These are phyloP conservation scores for Osedax frankpressi DNA, from an alignment of 2,888 invertebrate species.

Conservation along the genomic window DNA sequence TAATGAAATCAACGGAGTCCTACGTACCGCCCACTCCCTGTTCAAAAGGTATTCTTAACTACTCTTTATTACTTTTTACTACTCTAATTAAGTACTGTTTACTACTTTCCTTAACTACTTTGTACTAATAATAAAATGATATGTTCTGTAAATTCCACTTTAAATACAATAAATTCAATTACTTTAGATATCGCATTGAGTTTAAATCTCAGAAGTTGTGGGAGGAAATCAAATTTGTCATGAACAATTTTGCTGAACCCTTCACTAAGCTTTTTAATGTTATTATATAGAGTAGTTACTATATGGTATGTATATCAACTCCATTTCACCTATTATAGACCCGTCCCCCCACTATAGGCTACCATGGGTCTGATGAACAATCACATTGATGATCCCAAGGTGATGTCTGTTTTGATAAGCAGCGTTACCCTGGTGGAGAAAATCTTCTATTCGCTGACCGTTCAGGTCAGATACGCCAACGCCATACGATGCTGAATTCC, in stretches of 20 bases:
- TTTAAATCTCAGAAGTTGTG: conserved; percentile 86
- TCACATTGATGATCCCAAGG: conserved; percentile 63
- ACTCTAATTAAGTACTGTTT: too few relatives aligned
- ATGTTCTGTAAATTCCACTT: too few relatives aligned
- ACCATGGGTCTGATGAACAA: conserved; percentile 68
- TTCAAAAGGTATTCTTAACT: conserved; percentile 71
- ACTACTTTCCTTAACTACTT: too few relatives aligned
- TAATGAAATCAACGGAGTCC: conserved; percentile 79
- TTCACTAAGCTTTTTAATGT: conserved; percentile 72
- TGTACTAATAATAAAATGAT: too few relatives aligned
- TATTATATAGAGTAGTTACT: conserved; percentile 34
- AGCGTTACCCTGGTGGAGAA: conserved; percentile 78
- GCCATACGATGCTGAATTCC: too few relatives aligned
- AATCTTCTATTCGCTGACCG: conserved; percentile 91
- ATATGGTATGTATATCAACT: conserved; percentile 31
- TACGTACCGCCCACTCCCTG: conserved; percentile 86
- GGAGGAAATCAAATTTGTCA: conserved; percentile 89
- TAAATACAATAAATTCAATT: too few relatives aligned
- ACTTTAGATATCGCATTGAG: conserved; percentile 66
- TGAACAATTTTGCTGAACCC: conserved; percentile 70
- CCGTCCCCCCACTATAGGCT: conserved; percentile 56
- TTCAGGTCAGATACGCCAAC: conserved; percentile 55
- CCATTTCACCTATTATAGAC: conserved; percentile 13
- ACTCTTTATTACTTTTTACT: too few relatives aligned
- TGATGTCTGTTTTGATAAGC: conserved; percentile 72